phyloP scores from a whole-genome alignment of 2,797 vertebrate genomes.

The Glossophaga mutica region DNA sequence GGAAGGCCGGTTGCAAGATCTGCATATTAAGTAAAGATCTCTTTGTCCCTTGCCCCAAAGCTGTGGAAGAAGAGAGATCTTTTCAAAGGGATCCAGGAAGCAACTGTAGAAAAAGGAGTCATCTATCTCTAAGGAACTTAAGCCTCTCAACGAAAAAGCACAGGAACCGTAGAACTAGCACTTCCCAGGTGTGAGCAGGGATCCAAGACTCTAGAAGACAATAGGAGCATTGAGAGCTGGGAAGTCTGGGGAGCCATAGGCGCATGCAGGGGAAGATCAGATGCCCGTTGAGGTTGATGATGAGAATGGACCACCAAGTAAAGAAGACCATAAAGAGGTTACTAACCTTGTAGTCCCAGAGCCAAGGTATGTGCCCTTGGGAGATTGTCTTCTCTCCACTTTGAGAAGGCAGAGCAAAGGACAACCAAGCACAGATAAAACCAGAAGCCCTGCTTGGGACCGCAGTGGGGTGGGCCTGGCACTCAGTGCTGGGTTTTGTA shows the following conservation, averaged over 20 bases:
- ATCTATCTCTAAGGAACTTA: neutral
- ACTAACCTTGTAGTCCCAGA: neutral
- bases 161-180: neutral
- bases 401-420: neutral
- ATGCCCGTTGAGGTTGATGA: neutral
- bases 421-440: neutral
- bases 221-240: neutral
- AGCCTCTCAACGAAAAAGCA: neutral
- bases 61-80: slow-evolving; percentile 13
- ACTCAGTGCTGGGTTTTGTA: too few species aligned
- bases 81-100: slow-evolving; percentile 38
- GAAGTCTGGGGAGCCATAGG: neutral
- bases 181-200: neutral
- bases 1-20: neutral
- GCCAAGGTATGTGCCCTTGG: neutral
- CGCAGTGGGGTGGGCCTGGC: neutral
- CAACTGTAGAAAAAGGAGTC: slow-evolving; percentile 23
- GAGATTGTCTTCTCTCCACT: neutral
- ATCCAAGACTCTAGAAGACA: neutral
- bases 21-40: slow-evolving; percentile 60
- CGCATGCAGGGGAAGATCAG: neutral
- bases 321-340: neutral
- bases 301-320: neutral
- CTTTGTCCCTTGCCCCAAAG: slow-evolving; percentile 49
- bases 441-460: neutral